These are phyloP conservation scores for Leucophenga montana DNA, from an alignment of 2,888 invertebrate genomes.

Conservation along the genomic window DNA sequence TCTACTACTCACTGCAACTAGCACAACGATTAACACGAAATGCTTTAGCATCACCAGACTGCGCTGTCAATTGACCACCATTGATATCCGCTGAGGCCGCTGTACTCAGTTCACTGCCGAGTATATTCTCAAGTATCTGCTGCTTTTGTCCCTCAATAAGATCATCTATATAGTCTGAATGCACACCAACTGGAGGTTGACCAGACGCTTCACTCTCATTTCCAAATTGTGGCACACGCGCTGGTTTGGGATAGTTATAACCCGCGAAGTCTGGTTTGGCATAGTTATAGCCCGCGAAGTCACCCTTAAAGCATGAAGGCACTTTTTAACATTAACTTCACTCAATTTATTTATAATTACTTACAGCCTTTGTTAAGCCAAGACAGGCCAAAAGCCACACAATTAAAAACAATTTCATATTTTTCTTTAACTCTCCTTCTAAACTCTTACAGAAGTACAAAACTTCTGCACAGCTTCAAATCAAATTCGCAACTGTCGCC, in stretches of 20 bases:
- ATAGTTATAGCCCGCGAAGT: constrained; percentile 46
- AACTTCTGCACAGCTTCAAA: constrained; percentile 38
- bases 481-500: constrained; percentile 51
- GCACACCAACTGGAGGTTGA: constrained; percentile 43
- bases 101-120: constrained; percentile 37
- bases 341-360: not conserved
- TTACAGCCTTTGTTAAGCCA: constrained; percentile 3
- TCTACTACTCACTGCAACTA: constrained; percentile 63
- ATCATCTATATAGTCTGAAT: constrained; percentile 68
- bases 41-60: constrained; percentile 50
- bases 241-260: constrained; percentile 52
- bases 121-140: constrained; percentile 61
- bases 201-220: constrained; percentile 9
- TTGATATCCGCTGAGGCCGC: constrained; percentile 24
- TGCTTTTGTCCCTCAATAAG: constrained; percentile 67
- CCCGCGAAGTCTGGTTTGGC: constrained; percentile 45
- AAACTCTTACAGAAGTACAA: not conserved
- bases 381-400: constrained; percentile 30
- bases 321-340: no score
- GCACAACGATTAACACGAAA: constrained; percentile 63
- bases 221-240: constrained; percentile 30
- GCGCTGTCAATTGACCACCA: constrained; percentile 26
- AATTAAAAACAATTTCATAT: constrained; percentile 13
- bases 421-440: not conserved
- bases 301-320: not conserved